Evolutionary conservation across 2,113 vertebrate genomes (phyloP).

Genomic region (Machaerirhynchus nigripectus): DNA sequence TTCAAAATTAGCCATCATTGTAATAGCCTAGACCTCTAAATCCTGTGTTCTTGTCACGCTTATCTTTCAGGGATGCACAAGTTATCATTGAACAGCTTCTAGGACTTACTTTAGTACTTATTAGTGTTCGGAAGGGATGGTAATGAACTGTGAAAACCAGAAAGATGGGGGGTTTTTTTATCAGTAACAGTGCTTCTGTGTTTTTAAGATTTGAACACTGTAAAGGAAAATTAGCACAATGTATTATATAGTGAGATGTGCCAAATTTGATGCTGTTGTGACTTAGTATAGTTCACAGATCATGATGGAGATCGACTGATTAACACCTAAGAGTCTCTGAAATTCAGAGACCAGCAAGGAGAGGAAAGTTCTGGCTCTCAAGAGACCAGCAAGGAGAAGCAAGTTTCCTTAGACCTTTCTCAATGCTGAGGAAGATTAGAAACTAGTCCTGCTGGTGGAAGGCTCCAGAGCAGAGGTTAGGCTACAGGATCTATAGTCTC

Average conservation of each 20-base stretch:
- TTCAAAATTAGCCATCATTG: not conserved
- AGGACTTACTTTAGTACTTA: not conserved
- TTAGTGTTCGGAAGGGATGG: not conserved
- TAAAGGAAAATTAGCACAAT: not conserved
- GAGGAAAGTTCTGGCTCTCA: not conserved
- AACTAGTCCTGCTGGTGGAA: not conserved
- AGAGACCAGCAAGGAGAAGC: not conserved
- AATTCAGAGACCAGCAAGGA: not conserved
- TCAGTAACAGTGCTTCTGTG: fast-evolving
- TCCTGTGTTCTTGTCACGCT: not conserved
- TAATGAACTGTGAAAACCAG: not conserved
- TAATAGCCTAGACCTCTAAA: not conserved
- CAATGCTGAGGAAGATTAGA: not conserved
- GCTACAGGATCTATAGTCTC: not conserved
- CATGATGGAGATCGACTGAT: not conserved
- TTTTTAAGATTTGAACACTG: not conserved
- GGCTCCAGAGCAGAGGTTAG: not conserved
- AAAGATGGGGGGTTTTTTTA: not conserved
- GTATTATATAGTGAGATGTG: not conserved
- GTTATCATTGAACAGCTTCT: not conserved
- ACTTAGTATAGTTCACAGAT: not conserved
- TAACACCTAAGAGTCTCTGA: not conserved
- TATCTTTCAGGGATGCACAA: not conserved
- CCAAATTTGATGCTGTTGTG: not conserved
- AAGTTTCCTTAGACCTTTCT: not conserved